Base-by-base conservation (phyloP, 2,888 invertebrate genomes). In the Caradrina kadenii region DNA sequence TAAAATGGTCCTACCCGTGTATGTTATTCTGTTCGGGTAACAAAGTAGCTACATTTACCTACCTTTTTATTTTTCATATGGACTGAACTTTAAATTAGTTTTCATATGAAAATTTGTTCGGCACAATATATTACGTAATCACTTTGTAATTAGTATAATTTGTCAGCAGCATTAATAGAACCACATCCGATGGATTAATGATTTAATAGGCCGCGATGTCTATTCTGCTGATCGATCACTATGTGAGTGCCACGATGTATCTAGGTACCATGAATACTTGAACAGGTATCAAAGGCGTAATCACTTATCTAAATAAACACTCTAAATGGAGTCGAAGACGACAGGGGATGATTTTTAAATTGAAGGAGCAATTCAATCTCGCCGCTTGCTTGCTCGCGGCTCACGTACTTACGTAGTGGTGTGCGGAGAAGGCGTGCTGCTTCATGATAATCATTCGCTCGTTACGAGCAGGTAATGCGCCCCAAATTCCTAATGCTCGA, bases 401-500 rank as follows among this genome's bases (percentile, higher is more conserved):
- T 64, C 53, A 39, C 64, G 63, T 65, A 66, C 61, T 61, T 54
- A 26, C n/a, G 45, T 39, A 21, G 31, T 31, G 48, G 52, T 63
- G 69, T 54, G 63, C 31, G 65, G 7, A 2, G 60, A 45, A 65
- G 49, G 70, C 19, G 48, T 74, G 74, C 48, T 64, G 59, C 78
- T 58, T 50, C 81, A 78, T 72, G 75, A 85, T 86, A 87, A 88
- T 87, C 86, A 82, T 83, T 82, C 80, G 80, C 85, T 86, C 86
- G 88, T 89, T 88, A 88, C 84, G 81, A 79, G 72, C 79, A 83
- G 74, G 89, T 89, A 91, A 92, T 88, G 88, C 83, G 87, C 82
- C 87, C 86, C 82, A 89, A 89, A 91, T 90, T 87, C 86, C 86
- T 87, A 92, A 90, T 89, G 88, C 88, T 89, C 83, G 86, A 88